Evolutionary conservation across 2,888 invertebrate species (phyloP).

Genomic region (Sinotaia quadrata): DNA sequence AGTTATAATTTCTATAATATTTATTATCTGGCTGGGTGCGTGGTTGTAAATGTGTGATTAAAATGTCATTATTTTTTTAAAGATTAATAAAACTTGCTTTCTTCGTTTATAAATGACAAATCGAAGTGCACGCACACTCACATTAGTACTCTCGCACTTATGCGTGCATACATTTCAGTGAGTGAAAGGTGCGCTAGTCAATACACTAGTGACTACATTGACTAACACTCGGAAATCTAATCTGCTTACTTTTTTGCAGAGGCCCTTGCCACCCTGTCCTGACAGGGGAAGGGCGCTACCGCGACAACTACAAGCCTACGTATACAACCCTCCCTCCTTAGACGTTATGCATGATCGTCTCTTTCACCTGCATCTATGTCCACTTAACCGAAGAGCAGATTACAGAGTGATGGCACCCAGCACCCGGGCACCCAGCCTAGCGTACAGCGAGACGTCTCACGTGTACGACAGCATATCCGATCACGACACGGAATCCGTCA

Average conservation of each 20-base stretch:
- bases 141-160: no score
- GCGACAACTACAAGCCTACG: constrained; percentile 23
- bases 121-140: no score
- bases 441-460: constrained; percentile 9
- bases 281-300: constrained; percentile 6
- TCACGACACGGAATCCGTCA: constrained; percentile 21
- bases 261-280: constrained; percentile 22
- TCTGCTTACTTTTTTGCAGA: constrained; percentile 4
- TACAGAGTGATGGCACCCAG: constrained; percentile 15
- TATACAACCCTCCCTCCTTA: constrained; percentile 20
- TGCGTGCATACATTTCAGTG: no score
- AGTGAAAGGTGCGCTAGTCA: no score
- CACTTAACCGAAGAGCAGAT: constrained; percentile 18
- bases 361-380: constrained; percentile 25
- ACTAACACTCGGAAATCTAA: no score
- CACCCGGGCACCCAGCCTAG: background rate
- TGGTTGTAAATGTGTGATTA: no score
- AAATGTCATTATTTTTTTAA: no score
- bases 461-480: constrained; percentile 27
- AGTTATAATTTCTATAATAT: no score
- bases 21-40: no score
- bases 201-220: no score
- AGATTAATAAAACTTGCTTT: no score
- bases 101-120: no score
- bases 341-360: background rate